These are phyloP conservation scores for Steinernema carpocapsae DNA, from an alignment of 2,888 invertebrate genomes.

Conservation along the genomic window DNA sequence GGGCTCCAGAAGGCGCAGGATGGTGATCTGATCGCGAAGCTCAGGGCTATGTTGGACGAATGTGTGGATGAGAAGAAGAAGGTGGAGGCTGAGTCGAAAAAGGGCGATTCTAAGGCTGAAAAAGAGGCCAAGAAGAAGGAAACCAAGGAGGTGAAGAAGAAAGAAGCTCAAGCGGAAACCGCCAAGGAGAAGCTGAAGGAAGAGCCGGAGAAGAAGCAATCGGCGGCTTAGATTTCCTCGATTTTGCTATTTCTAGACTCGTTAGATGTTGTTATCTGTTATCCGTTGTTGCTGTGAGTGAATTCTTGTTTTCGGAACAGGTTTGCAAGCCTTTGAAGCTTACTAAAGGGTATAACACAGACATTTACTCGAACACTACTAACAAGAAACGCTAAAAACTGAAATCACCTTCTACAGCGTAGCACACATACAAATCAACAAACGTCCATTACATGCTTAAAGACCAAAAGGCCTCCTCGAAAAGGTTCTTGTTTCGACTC, in stretches of 20 bases:
- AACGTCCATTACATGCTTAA: no score
- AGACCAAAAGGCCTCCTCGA: no score
- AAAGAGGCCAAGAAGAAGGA: slow-evolving; percentile 44
- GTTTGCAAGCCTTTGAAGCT: no score
- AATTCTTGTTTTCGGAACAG: no score
- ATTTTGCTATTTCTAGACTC: background rate
- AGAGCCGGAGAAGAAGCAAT: slow-evolving; percentile 15
- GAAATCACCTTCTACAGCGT: no score
- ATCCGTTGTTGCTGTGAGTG: slow-evolving; percentile 8
- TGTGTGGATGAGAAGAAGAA: slow-evolving; percentile 29
- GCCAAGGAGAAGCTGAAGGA: background rate
- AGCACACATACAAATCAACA: no score
- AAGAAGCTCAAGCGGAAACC: background rate
- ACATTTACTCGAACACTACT: no score
- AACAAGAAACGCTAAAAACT: no score
- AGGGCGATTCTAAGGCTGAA: slow-evolving; percentile 47
- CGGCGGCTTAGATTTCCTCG: background rate
- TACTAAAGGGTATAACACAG: no score
- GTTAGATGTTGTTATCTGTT: no score
- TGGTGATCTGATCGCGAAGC: background rate
- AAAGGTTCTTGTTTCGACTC: no score
- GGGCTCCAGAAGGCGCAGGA: background rate
- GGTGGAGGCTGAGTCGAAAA: slow-evolving; percentile 47
- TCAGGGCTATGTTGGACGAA: background rate
- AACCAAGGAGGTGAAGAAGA: slow-evolving; percentile 32